Evolutionary conservation across 2,113 vertebrate genomes (phyloP).

Genomic region (Poecile atricapillus): DNA sequence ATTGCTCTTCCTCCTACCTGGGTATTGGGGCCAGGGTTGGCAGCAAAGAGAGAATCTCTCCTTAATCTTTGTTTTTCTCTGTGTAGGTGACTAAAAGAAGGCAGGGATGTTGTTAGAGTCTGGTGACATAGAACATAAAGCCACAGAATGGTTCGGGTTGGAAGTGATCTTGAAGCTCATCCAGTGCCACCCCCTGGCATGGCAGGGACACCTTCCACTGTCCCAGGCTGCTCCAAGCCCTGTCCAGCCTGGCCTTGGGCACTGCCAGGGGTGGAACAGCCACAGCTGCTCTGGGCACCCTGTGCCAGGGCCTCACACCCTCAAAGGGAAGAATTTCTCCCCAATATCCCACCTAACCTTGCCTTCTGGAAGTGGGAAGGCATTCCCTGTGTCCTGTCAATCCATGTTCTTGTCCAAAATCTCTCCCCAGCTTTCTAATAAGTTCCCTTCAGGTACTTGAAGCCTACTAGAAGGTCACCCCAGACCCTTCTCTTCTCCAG

Average conservation of each 20-base stretch:
- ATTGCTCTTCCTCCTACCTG: neutral
- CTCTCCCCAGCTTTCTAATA: neutral
- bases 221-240: fast-evolving
- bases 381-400: too few relatives aligned
- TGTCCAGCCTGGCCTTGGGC: fast-evolving
- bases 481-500: neutral
- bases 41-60: neutral
- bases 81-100: neutral
- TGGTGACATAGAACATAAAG: neutral
- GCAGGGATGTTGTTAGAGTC: neutral
- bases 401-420: neutral
- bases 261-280: neutral
- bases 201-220: fast-evolving
- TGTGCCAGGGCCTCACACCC: fast-evolving
- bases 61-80: neutral
- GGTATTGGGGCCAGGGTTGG: neutral
- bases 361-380: neutral
- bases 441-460: neutral
- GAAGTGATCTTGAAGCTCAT: neutral
- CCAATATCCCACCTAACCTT: fast-evolving
- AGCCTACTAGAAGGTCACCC: neutral
- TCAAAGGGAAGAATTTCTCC: neutral
- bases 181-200: fast-evolving
- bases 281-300: neutral
- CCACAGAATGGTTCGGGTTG: neutral